Conservation (phyloP, 92 coral and sea anemone genomes). For the Blastomussa wellsi region DNA sequence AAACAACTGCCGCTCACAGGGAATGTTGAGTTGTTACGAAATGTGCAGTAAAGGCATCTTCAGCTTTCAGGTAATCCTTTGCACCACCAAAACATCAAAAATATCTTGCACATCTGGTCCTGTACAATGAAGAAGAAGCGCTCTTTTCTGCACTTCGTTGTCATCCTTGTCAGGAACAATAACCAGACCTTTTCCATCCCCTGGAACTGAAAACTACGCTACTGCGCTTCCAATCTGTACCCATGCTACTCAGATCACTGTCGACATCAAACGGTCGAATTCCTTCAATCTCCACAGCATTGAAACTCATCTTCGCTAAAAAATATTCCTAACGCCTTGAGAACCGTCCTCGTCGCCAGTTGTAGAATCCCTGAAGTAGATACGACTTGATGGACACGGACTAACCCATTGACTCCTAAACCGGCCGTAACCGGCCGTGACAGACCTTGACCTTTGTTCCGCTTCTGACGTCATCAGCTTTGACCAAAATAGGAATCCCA, state of each 20-base stretch:
- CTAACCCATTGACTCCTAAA: too few relatives aligned
- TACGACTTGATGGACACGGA: neutral
- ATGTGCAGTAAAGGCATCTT: slow-evolving; percentile 45
- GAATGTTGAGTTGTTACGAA: slow-evolving; percentile 57
- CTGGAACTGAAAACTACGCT: slow-evolving; percentile 56
- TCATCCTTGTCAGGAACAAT: slow-evolving; percentile 50
- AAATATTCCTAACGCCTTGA: slow-evolving; percentile 6
- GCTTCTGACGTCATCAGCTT: too few relatives aligned
- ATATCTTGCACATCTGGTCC: slow-evolving; percentile 71
- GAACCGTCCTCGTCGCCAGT: slow-evolving; percentile 51
- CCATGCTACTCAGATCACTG: slow-evolving; percentile 63
- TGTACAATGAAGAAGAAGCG: slow-evolving; percentile 58
- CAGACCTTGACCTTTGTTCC: too few relatives aligned
- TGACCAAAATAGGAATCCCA: too few relatives aligned
- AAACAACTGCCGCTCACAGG: slow-evolving; percentile 61
- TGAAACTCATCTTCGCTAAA: slow-evolving; percentile 3
- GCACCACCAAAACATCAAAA: slow-evolving; percentile 57
- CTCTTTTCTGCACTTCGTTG: slow-evolving; percentile 62
- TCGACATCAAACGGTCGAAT: slow-evolving; percentile 53
- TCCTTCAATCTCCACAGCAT: slow-evolving; percentile 44
- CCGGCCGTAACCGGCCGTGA: too few relatives aligned
- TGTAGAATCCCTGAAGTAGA: slow-evolving; percentile 23
- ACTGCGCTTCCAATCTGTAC: slow-evolving; percentile 65
- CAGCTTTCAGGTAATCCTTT: slow-evolving; percentile 62
- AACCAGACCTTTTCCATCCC: slow-evolving; percentile 64